phyloP scores from a whole-genome alignment of 2,797 vertebrate species.

The Channa striata region DNA sequence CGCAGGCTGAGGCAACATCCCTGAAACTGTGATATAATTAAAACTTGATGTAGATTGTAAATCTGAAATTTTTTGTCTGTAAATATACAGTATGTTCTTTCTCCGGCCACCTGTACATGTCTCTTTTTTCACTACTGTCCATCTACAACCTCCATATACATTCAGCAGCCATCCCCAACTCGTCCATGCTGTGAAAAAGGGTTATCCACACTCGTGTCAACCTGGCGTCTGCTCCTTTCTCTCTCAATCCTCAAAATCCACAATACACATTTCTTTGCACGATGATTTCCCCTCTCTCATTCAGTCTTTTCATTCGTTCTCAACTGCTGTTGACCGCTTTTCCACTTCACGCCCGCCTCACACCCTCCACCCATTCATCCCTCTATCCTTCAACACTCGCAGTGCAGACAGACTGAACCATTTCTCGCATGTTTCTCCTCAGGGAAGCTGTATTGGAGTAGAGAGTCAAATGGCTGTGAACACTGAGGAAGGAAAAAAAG shows the following conservation, averaged over 20 bases:
- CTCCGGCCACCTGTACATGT: slow-evolving; percentile 30
- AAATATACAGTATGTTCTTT: neutral
- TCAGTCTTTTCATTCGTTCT: slow-evolving; percentile 21
- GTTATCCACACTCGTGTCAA: slow-evolving; percentile 50
- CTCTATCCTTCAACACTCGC: slow-evolving; percentile 58
- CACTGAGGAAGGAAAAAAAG: slow-evolving; percentile 64
- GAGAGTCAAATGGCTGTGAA: slow-evolving; percentile 50
- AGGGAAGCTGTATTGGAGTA: slow-evolving; percentile 64
- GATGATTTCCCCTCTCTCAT: slow-evolving; percentile 6
- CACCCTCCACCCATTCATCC: slow-evolving; percentile 39
- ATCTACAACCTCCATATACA: slow-evolving; percentile 27
- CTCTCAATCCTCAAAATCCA: slow-evolving; percentile 6
- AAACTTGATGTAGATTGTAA: too few relatives aligned
- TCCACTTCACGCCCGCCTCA: slow-evolving; percentile 19
- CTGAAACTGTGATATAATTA: slow-evolving; percentile 1
- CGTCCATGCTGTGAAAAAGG: slow-evolving; percentile 27
- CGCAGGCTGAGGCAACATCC: neutral
- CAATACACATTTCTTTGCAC: slow-evolving; percentile 3
- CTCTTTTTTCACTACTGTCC: slow-evolving; percentile 26
- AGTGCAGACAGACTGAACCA: slow-evolving; percentile 33
- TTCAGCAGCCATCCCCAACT: slow-evolving; percentile 16
- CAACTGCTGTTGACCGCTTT: slow-evolving; percentile 7
- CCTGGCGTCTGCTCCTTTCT: slow-evolving; percentile 1
- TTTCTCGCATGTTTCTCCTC: slow-evolving; percentile 53
- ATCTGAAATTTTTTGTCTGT: too few relatives aligned